Evolutionary conservation across 2,888 invertebrate genomes (phyloP).

Genomic region (Xylota sylvarum): DNA sequence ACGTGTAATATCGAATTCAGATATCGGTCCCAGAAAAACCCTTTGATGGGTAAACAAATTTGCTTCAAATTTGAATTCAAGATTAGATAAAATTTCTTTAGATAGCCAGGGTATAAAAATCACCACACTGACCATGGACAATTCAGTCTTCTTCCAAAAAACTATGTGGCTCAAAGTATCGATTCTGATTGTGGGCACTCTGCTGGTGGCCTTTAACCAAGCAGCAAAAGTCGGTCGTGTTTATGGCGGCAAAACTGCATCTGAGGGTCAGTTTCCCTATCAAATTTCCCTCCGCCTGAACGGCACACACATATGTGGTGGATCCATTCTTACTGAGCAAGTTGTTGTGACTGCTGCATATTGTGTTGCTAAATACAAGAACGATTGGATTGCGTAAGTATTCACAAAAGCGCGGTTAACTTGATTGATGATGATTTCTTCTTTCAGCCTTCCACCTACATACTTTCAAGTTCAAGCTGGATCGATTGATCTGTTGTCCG

Average conservation of each 20-base stretch:
- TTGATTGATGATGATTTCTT: background rate
- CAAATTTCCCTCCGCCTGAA: conserved; percentile 78
- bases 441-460: conserved; percentile 37
- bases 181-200: background rate
- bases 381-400: background rate
- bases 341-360: conserved; percentile 58
- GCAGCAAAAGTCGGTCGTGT: background rate
- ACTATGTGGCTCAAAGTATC: background rate
- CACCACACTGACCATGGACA: background rate
- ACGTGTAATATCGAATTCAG: background rate
- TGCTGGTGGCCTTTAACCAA: background rate
- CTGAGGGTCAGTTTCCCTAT: conserved; percentile 79
- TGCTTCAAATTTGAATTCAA: background rate
- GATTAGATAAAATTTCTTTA: background rate
- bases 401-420: background rate
- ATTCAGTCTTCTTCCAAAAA: background rate
- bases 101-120: background rate
- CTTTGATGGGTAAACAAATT: background rate
- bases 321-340: conserved; percentile 46
- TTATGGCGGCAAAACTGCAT: conserved; percentile 78
- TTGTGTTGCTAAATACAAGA: conserved; percentile 35
- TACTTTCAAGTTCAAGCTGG: conserved; percentile 80
- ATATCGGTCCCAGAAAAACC: conserved; percentile 11
- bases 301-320: conserved; percentile 62
- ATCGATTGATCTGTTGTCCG: conserved; percentile 79